Percentiles rank a stretch among this genome's conserved stretches.
Conservation (phyloP, 2,888 invertebrate species). For the Calameuta filiformis region DNA sequence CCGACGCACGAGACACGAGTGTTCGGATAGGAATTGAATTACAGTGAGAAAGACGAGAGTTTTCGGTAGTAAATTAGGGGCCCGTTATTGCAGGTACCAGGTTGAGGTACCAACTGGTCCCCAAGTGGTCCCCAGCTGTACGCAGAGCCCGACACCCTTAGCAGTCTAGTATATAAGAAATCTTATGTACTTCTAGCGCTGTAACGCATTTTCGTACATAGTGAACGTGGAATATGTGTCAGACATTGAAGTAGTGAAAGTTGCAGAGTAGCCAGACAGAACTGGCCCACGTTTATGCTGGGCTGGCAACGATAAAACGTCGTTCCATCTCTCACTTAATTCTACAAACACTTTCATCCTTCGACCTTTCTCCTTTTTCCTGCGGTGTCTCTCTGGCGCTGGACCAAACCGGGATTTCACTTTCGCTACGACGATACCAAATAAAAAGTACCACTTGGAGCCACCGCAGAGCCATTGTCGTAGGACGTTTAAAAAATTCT, state of each 20-base stretch:
- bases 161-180: neutral
- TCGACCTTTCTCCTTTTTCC: conserved; percentile 44
- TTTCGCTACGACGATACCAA: conserved; percentile 42
- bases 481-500: neutral
- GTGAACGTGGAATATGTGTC: conserved; percentile 31
- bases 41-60: neutral
- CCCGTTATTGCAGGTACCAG: neutral
- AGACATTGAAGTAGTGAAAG: conserved; percentile 52
- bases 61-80: neutral
- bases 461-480: neutral
- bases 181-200: neutral
- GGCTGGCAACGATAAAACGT: neutral
- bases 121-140: neutral
- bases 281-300: neutral
- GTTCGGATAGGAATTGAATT: neutral
- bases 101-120: neutral
- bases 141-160: neutral
- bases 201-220: neutral
- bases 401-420: conserved; percentile 42
- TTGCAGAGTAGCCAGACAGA: conserved; percentile 26
- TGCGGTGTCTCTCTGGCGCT: conserved; percentile 7
- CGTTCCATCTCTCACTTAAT: neutral
- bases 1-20: neutral
- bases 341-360: conserved; percentile 48
- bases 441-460: neutral